Percentiles rank a stretch among this genome's conserved stretches.
Conservation (phyloP, 2,797 vertebrate genomes). For the Acanthurus leucopareius region DNA sequence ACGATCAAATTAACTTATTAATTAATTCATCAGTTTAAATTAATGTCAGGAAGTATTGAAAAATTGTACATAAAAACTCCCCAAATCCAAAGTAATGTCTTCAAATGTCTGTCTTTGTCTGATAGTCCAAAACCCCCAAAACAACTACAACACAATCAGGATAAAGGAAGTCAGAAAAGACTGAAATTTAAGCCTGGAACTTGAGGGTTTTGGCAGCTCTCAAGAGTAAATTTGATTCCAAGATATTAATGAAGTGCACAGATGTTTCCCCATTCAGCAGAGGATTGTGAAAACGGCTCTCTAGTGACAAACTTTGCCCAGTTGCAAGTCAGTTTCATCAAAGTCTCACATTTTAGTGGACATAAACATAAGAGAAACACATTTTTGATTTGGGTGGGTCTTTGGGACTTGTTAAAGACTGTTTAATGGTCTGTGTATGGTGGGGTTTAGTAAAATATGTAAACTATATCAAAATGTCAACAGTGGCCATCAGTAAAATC, state of each 20-base stretch:
- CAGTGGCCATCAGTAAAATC: not conserved
- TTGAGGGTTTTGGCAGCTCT: not conserved
- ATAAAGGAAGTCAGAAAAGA: not conserved
- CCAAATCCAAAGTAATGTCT: not conserved
- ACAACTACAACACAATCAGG: not conserved
- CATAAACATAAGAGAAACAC: too few relatives aligned
- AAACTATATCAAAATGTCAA: conserved; percentile 12
- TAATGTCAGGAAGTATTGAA: not conserved
- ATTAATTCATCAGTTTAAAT: not conserved
- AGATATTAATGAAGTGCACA: too few relatives aligned
- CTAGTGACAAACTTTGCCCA: too few relatives aligned
- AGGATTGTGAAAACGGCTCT: too few relatives aligned
- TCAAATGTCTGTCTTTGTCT: not conserved
- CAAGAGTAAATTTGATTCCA: too few relatives aligned
- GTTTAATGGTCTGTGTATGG: not conserved
- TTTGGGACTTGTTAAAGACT: too few relatives aligned
- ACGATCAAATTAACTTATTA: not conserved
- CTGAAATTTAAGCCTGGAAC: not conserved
- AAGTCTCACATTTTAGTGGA: too few relatives aligned
- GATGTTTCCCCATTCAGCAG: too few relatives aligned
- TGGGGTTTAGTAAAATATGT: not conserved
- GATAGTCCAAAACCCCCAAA: not conserved
- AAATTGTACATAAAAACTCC: not conserved
- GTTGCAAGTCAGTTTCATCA: too few relatives aligned
- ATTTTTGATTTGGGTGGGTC: too few relatives aligned